Evolutionary conservation across 1,140 invertebrate species (phyloP).

Genomic region (Drosophila kikkawai): DNA sequence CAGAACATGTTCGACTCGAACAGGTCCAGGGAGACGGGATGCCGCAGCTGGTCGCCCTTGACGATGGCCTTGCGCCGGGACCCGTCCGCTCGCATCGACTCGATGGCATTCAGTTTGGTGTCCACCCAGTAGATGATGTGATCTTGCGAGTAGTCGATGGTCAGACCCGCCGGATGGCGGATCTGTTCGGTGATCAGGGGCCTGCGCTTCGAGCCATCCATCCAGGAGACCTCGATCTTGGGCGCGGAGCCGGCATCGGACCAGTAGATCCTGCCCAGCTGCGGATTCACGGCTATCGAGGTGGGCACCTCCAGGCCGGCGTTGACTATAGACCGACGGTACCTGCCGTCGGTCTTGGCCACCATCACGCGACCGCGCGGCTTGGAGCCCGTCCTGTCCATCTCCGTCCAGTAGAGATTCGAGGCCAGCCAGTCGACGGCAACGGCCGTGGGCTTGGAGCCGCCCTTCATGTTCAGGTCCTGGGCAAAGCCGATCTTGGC

Average conservation of each 20-base stretch:
- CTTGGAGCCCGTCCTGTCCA: slow-evolving; percentile 90
- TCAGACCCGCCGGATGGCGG: slow-evolving; percentile 93
- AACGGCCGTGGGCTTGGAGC: slow-evolving; percentile 92
- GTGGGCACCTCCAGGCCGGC: slow-evolving; percentile 92
- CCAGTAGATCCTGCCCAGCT: slow-evolving; percentile 95
- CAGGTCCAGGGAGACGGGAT: slow-evolving; percentile 95
- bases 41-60: slow-evolving; percentile 90
- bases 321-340: slow-evolving; percentile 91
- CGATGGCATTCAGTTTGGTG: slow-evolving; percentile 96
- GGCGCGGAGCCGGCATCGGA: slow-evolving; percentile 93
- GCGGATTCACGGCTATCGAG: slow-evolving; percentile 94
- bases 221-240: slow-evolving; percentile 96
- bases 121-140: slow-evolving; percentile 98
- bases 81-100: slow-evolving; percentile 94
- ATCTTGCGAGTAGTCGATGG: slow-evolving; percentile 95
- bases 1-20: slow-evolving; percentile 97
- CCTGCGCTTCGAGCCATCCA: slow-evolving; percentile 95
- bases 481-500: slow-evolving; percentile 94
- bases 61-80: slow-evolving; percentile 90
- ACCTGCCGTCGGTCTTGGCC: slow-evolving; percentile 95
- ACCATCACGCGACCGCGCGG: slow-evolving; percentile 93
- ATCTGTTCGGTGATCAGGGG: slow-evolving; percentile 92
- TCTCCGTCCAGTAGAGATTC: slow-evolving; percentile 98
- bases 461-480: slow-evolving; percentile 93
- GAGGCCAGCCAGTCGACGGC: slow-evolving; percentile 96